Percentiles rank a stretch among this genome's conserved stretches.
phyloP scores from a whole-genome alignment of 2,888 invertebrate genomes.

The Amphipoea lucens region DNA sequence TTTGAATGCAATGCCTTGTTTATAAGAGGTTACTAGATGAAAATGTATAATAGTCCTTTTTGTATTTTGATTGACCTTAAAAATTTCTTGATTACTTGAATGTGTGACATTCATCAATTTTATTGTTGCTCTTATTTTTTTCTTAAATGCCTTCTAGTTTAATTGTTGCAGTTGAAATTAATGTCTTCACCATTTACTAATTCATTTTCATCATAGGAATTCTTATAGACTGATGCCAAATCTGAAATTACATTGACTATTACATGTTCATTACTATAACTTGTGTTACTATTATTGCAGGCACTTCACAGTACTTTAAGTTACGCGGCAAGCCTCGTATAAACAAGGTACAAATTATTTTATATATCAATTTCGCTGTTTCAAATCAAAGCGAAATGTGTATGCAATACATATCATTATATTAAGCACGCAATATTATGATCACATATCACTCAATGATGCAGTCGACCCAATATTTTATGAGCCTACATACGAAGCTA shows the following conservation, averaged over 20 bases:
- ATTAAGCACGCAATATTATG: constrained; percentile 70
- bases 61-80: background rate
- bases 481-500: background rate
- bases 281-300: constrained; percentile 59
- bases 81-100: background rate
- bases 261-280: constrained; percentile 36
- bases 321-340: constrained; percentile 61
- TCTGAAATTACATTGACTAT: background rate
- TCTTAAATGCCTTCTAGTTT: too few relatives aligned
- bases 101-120: background rate
- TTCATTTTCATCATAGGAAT: background rate
- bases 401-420: constrained; percentile 73
- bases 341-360: constrained; percentile 58
- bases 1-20: constrained; percentile 51
- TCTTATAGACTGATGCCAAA: background rate
- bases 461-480: constrained; percentile 55
- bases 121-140: background rate
- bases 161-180: background rate
- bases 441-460: constrained; percentile 55
- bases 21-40: constrained; percentile 38
- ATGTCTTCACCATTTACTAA: background rate
- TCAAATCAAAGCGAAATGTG: constrained; percentile 31
- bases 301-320: constrained; percentile 64
- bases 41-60: background rate
- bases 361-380: constrained; percentile 40